phyloP scores from a whole-genome alignment of 2,113 vertebrate genomes.

The Ondatra zibethicus region DNA sequence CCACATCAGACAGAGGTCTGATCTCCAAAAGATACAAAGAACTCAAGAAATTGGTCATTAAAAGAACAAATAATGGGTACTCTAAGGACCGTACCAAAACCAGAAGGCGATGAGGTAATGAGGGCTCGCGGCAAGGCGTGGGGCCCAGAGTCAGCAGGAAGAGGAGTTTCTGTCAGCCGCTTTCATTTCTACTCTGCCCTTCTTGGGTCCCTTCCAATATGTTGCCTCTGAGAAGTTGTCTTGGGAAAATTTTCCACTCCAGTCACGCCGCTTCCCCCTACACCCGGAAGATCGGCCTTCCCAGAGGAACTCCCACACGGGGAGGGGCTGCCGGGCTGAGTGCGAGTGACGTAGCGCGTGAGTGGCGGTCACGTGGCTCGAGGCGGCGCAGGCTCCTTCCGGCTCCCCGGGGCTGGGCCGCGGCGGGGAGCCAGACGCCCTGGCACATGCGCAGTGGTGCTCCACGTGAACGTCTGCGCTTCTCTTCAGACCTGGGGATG shows the following conservation, averaged over 20 bases:
- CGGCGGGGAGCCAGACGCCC: fast-evolving
- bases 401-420: neutral
- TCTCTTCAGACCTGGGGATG: conserved; percentile 54
- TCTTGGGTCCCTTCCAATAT: neutral
- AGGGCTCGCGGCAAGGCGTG: neutral
- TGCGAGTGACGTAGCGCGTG: conserved; percentile 64
- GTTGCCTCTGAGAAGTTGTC: conserved; percentile 39
- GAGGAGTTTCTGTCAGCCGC: neutral
- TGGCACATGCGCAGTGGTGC: conserved; percentile 56
- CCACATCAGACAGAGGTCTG: too few species aligned
- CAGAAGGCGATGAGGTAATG: neutral
- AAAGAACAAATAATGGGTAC: too few species aligned
- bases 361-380: conserved; percentile 70
- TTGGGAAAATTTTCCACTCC: conserved; percentile 75
- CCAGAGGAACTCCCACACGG: conserved; percentile 74
- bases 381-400: conserved; percentile 62
- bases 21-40: too few species aligned
- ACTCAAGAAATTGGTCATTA: too few species aligned
- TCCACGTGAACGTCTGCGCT: conserved; percentile 72
- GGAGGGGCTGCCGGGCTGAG: conserved; percentile 56
- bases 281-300: conserved; percentile 69
- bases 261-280: conserved; percentile 72
- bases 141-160: neutral
- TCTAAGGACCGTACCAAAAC: conserved; percentile 76
- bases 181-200: neutral